These are phyloP conservation scores for Rhorus exstirpatorius DNA, from an alignment of 2,888 invertebrate genomes.

Conservation along the genomic window DNA sequence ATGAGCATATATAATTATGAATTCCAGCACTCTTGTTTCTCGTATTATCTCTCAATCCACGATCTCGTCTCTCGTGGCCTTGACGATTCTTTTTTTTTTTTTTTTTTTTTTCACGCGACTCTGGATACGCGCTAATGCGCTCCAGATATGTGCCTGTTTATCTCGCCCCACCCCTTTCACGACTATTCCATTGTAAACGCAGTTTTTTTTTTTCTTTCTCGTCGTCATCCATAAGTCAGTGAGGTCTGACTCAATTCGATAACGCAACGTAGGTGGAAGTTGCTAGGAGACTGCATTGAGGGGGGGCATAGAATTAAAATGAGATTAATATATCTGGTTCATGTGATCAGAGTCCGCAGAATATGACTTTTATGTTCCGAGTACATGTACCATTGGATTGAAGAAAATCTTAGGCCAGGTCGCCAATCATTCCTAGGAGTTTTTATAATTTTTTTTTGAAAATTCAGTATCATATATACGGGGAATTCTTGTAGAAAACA, in stretches of 20 bases:
- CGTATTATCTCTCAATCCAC: constrained; percentile 10
- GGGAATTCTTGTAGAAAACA: no score
- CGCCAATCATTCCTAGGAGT: no score
- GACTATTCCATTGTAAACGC: constrained; percentile 15
- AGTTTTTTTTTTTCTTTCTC: not conserved
- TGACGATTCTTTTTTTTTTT: constrained; percentile 46
- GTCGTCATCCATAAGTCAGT: not conserved
- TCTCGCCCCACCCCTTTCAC: constrained; percentile 43
- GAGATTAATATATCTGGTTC: no score
- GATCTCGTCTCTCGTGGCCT: constrained; percentile 50
- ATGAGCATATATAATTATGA: constrained; percentile 2
- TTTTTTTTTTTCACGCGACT: constrained; percentile 36
- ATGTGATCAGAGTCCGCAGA: not conserved
- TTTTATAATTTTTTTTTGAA: no score
- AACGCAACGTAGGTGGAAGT: constrained; percentile 1
- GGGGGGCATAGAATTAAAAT: no score
- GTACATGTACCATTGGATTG: no score
- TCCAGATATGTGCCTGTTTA: constrained; percentile 56
- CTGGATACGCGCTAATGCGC: constrained; percentile 64
- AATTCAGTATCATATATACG: no score
- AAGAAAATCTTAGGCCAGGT: no score
- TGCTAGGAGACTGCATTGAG: not conserved
- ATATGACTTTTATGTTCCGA: no score
- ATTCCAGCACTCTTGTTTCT: constrained; percentile 12
- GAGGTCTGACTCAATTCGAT: not conserved